Conservation (phyloP, 2,797 vertebrate species). For the Tenualosa thibaudeaui region DNA sequence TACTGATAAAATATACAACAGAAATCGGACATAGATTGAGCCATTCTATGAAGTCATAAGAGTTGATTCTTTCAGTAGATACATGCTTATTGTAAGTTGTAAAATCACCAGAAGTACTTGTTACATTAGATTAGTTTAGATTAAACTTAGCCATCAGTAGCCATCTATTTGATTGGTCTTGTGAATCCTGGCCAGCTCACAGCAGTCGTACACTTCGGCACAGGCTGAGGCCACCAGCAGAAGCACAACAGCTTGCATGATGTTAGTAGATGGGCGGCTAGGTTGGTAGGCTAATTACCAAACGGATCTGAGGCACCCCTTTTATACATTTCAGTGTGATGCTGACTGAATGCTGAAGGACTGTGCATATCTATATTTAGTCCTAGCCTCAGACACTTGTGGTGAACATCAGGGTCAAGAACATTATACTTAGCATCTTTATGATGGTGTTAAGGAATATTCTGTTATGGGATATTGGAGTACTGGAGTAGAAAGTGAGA, state of each 20-base stretch:
- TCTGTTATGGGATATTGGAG: background rate
- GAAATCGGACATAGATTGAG: too few species aligned
- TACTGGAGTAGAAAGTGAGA: background rate
- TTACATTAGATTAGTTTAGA: too few species aligned
- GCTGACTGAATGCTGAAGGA: background rate
- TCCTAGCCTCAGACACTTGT: background rate
- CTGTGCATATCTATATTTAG: background rate
- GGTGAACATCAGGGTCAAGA: background rate
- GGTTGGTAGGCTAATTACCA: too few species aligned
- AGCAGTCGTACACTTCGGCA: constrained; percentile 56
- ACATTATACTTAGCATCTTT: background rate
- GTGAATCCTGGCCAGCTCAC: constrained; percentile 62
- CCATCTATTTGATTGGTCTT: constrained; percentile 63
- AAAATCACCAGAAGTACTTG: too few species aligned
- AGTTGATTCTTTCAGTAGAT: too few species aligned
- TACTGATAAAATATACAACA: too few species aligned
- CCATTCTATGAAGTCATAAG: too few species aligned
- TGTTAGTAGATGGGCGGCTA: background rate
- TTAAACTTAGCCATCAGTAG: background rate
- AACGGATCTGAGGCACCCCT: background rate
- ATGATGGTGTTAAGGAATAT: background rate
- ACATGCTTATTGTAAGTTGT: too few species aligned
- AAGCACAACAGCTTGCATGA: constrained; percentile 44
- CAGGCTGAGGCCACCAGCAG: constrained; percentile 49
- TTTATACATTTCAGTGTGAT: background rate